Evolutionary conservation across 2,797 vertebrate species (phyloP).

Genomic region (Artibeus jamaicensis): DNA sequence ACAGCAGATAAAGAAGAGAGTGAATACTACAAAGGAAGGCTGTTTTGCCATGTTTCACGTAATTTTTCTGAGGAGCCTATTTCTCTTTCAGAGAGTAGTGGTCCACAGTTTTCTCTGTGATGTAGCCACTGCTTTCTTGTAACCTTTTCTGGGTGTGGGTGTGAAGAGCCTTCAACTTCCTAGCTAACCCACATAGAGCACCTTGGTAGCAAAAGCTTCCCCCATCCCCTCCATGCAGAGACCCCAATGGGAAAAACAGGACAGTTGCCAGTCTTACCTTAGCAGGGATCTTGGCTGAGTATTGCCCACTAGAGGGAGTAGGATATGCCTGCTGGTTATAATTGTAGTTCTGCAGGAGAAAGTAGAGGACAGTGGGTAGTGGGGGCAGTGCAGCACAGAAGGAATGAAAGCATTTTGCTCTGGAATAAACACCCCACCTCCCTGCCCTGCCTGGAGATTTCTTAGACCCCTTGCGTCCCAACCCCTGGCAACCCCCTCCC

Average conservation of each 20-base stretch:
- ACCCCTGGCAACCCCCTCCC: not conserved
- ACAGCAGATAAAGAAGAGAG: not conserved
- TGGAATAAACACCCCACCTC: not conserved
- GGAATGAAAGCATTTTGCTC: not conserved
- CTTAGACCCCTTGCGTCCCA: not conserved
- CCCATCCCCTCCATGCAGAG: no score
- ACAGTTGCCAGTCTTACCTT: conserved; percentile 52
- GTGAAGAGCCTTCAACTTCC: not conserved
- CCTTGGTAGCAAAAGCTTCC: not conserved
- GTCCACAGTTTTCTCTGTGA: not conserved
- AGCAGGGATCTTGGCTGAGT: not conserved
- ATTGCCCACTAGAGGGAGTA: not conserved
- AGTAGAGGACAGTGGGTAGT: rapidly evolving
- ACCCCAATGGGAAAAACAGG: no score
- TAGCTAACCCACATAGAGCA: not conserved
- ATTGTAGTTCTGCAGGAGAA: conserved; percentile 22
- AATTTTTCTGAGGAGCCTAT: not conserved
- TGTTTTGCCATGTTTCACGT: rapidly evolving
- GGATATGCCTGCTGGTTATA: conserved; percentile 43
- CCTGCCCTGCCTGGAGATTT: not conserved
- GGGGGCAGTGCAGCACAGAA: not conserved
- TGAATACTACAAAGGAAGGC: not conserved
- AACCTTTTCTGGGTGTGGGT: not conserved
- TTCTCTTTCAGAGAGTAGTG: not conserved
- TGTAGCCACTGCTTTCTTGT: not conserved